Conservation (phyloP, 2,888 invertebrate species). For the Colostygia pectinataria region DNA sequence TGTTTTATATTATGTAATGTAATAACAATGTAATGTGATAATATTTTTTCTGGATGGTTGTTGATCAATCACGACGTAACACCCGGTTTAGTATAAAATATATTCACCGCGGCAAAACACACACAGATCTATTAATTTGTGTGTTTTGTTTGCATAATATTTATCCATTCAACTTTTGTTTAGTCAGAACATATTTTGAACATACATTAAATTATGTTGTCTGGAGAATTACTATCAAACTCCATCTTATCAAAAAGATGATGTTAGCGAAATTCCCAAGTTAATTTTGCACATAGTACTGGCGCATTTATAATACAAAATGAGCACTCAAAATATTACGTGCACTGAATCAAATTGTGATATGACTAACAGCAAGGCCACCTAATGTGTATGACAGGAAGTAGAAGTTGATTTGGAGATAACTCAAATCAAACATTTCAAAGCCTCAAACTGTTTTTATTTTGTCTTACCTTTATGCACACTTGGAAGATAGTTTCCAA, state of each 20-base stretch:
- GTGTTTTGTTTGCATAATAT: no score
- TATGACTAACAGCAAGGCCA: neutral
- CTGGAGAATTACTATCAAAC: constrained; percentile 78
- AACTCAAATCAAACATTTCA: no score
- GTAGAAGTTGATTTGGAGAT: neutral
- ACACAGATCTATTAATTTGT: no score
- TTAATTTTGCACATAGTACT: constrained; percentile 72
- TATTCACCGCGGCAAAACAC: no score
- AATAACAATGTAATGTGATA: no score
- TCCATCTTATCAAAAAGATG: constrained; percentile 59
- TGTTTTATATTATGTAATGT: no score
- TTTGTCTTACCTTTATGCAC: constrained; percentile 47
- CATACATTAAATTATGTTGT: constrained; percentile 40
- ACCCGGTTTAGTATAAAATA: no score
- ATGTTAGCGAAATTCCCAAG: constrained; percentile 77
- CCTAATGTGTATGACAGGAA: neutral
- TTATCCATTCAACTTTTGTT: no score
- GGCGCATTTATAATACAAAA: constrained; percentile 52
- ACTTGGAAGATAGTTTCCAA: constrained; percentile 89
- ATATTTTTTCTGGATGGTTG: no score
- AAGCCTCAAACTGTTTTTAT: no score
- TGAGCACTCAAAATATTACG: constrained; percentile 60
- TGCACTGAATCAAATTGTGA: constrained; percentile 37
- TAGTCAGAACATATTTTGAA: no score
- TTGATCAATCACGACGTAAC: no score